These are phyloP conservation scores for Sander lucioperca DNA, from an alignment of 2,113 vertebrate genomes.

Conservation along the genomic window DNA sequence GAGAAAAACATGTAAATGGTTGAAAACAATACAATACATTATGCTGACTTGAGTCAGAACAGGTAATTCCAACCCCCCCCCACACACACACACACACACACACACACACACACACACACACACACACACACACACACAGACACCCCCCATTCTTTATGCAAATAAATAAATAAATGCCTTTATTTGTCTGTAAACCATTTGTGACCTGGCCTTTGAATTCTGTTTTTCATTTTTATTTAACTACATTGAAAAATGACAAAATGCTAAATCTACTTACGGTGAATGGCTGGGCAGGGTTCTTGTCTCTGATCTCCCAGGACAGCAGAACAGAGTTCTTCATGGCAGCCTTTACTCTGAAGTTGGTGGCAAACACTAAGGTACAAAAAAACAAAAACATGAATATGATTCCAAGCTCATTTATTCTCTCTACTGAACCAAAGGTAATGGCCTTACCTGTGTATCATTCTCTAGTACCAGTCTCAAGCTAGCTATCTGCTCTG, in stretches of 20 bases:
- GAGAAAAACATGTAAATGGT: neutral
- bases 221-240: neutral
- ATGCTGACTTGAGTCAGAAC: neutral
- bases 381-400: constrained; percentile 79
- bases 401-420: constrained; percentile 70
- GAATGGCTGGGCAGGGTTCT: constrained; percentile 94
- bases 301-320: constrained; percentile 97
- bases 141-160: too few species aligned
- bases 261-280: constrained; percentile 85
- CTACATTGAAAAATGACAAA: neutral
- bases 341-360: constrained; percentile 98
- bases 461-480: constrained; percentile 47
- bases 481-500: constrained; percentile 57
- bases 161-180: too few species aligned
- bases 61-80: neutral
- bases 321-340: constrained; percentile 98
- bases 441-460: constrained; percentile 60
- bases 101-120: too few species aligned
- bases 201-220: neutral
- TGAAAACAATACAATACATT: constrained; percentile 6
- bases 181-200: neutral
- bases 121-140: too few species aligned
- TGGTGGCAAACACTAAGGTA: constrained; percentile 96
- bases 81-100: too few species aligned
- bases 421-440: constrained; percentile 11